Base-by-base conservation (phyloP, 2,888 invertebrate genomes). In the Amitus sp. region DNA sequence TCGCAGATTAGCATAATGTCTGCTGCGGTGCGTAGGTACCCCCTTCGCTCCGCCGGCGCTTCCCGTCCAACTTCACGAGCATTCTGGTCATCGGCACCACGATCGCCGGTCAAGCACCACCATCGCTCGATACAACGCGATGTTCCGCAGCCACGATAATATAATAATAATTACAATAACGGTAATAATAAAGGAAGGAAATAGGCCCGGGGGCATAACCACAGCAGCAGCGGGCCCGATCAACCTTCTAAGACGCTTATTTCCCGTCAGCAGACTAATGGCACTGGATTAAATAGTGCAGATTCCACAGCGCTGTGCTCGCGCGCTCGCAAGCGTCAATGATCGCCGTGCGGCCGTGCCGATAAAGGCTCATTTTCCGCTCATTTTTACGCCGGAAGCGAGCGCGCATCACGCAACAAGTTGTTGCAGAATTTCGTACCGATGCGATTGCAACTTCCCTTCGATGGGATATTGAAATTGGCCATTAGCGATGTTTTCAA, bases 1-100 rank as follows among this genome's bases (percentile, higher is more conserved):
- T 75, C 73, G 75, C 72, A 78, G 78, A 80, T 80, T 80, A 79
- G 79, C 79, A 80, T 80, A 80, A 80, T 80, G 80, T 78, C 77
- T 77, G 80, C 75, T 71, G 75, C 73, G 70, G 74, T 75, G 78
- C 73, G 76, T 75, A 75, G 73, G 74, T 74, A 73, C 74, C 60
- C 54, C 47, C 66, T 55, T 65, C 34, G 23, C 23, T 4, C 47
- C 28, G 13, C 12, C 30, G 28, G 17, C 40, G 18, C 39, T 39
- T 20, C 46, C 28, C 27, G 40, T 20, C 50, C 52, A 13, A 34
- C 23, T 40, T 18, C 43, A 20, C 62, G 47, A 30, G 55, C 61
- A 47, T 55, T 57, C 57, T 54, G 62, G 53, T 61, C 62, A 65
- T 56, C 65, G 43, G 47, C 60, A 12, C 23, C 48, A 48, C 54